Conservation (phyloP, 2,797 vertebrate species). For the Gadopsis marmoratus region DNA sequence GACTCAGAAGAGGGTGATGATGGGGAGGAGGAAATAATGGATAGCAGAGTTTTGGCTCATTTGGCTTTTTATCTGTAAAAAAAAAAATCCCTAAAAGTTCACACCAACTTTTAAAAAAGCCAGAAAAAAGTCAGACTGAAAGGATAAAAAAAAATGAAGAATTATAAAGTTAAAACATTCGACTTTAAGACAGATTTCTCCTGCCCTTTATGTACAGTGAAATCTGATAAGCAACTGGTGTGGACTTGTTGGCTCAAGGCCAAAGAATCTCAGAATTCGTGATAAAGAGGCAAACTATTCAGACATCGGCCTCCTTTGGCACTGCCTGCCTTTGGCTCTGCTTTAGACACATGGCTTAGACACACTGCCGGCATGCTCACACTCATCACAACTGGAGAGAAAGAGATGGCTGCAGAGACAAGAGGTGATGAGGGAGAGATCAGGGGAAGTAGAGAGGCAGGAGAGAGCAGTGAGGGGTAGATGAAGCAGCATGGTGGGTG, state of each 20-base stretch:
- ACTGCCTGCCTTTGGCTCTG: constrained; percentile 49
- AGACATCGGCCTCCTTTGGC: constrained; percentile 56
- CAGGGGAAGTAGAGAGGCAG: constrained; percentile 33
- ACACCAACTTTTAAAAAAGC: constrained; percentile 10
- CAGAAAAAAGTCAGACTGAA: constrained; percentile 10
- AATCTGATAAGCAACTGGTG: constrained; percentile 36
- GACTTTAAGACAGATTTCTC: constrained; percentile 34
- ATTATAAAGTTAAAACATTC: constrained; percentile 15
- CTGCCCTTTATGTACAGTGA: constrained; percentile 36
- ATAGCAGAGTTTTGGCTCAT: constrained; percentile 19
- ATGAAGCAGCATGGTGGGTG: constrained; percentile 11
- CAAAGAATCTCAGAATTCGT: constrained; percentile 41
- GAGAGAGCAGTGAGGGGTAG: constrained; percentile 9
- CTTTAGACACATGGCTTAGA: constrained; percentile 45
- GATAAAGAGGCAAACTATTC: constrained; percentile 40
- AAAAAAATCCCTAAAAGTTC: constrained; percentile 17
- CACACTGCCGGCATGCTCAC: constrained; percentile 55
- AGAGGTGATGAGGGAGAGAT: constrained; percentile 39
- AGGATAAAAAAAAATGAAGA: constrained; percentile 1
- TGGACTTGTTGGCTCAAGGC: constrained; percentile 35
- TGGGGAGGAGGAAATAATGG: constrained; percentile 34
- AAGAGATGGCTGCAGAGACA: constrained; percentile 25
- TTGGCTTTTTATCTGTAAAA: constrained; percentile 11
- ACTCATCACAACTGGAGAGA: constrained; percentile 47
- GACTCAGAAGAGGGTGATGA: constrained; percentile 51